Base-by-base conservation (phyloP, 1,140 invertebrate genomes). In the Pissodes strobi region DNA sequence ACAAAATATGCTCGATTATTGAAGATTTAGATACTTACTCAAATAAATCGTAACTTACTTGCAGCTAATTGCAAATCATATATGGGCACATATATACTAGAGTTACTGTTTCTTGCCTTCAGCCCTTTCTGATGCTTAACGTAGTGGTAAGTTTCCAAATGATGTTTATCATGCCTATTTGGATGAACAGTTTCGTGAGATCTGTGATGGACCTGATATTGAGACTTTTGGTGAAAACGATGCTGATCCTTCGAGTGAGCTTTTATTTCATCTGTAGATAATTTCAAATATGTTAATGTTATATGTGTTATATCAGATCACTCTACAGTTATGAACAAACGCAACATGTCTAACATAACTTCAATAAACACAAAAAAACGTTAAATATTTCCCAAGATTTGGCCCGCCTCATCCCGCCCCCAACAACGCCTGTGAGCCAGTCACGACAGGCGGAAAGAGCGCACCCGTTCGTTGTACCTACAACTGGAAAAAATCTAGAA, bases 21-120 rank as follows among this genome's bases (percentile, higher is more conserved):
- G n/a, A n/a, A n/a, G n/a, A n/a, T n/a, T n/a, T n/a, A n/a, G n/a
- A n/a, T n/a, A n/a, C n/a, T n/a, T n/a, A n/a, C n/a, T n/a, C n/a
- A n/a, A n/a, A n/a, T n/a, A n/a, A n/a, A n/a, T n/a, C n/a, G n/a
- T 9, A 37, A 13, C 34, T 23, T 46, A 58, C 55, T 13, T 39
- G 55, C 19, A 25, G 10, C 8, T 30, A 58, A 27, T 19, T 58
- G 30, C 18, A 8, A 12, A 17, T 58, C 39, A 25, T 2, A 45
- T 5, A 10, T 55, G 5, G 12, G 8, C 8, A 52, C 12, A 25
- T 25, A 52, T 2, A 5, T 4, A 58, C 12, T 39, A 23, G 38
- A 23, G 27, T 55, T 55, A 6, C 22, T 17, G 2, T 23, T 13
- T 27, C 55, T 23, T 2, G 55, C 12, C 25, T 43, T 45, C 10